Percentiles rank a stretch among this genome's conserved stretches.
Evolutionary conservation across 2,797 vertebrate species (phyloP).

Genomic region (Notamacropus eugenii): DNA sequence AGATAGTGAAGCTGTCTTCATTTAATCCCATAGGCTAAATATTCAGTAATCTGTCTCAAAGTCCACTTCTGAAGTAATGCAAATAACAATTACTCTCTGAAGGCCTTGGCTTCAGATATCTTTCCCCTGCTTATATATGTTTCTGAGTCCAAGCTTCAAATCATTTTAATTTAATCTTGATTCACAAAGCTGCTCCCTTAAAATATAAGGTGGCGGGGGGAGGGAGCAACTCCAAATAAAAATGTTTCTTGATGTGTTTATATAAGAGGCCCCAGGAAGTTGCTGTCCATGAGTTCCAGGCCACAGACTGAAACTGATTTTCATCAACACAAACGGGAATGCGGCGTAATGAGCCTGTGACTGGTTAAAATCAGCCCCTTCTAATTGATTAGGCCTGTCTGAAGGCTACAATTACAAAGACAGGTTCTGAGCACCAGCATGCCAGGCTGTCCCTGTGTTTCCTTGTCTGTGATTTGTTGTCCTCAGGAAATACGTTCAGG

Average conservation of each 20-base stretch:
- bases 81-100: conserved; percentile 56
- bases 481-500: conserved; percentile 83
- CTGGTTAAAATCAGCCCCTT: conserved; percentile 85
- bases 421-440: conserved; percentile 76
- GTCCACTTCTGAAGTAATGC: conserved; percentile 38
- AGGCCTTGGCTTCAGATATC: conserved; percentile 57
- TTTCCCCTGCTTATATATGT: conserved; percentile 62
- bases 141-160: conserved; percentile 67
- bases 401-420: conserved; percentile 83
- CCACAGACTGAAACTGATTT: conserved; percentile 84
- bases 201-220: conserved; percentile 76
- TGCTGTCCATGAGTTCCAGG: conserved; percentile 84
- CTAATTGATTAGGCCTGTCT: conserved; percentile 84
- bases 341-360: conserved; percentile 83
- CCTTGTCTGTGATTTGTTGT: conserved; percentile 83
- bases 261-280: conserved; percentile 82
- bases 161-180: conserved; percentile 78
- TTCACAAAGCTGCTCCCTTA: conserved; percentile 79
- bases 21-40: conserved; percentile 51
- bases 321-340: conserved; percentile 83
- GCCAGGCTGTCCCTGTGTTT: conserved; percentile 76
- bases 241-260: conserved; percentile 84
- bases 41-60: conserved; percentile 58
- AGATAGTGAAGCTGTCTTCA: background rate
- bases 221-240: conserved; percentile 82